Evolutionary conservation across 2,888 invertebrate species (phyloP).

Genomic region (Noctua janthe): DNA sequence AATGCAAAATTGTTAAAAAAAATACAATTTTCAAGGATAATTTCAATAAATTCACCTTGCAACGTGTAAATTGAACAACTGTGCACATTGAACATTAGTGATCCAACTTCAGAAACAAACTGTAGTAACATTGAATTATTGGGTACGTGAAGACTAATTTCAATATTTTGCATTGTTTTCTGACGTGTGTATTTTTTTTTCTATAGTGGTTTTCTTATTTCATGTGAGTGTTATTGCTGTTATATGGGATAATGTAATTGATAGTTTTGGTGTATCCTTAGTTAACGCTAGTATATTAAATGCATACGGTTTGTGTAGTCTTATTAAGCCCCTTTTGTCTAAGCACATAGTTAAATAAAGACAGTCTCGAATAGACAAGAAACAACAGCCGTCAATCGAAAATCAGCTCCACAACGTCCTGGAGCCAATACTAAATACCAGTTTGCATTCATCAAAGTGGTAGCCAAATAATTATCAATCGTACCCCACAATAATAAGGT

Average conservation of each 20-base stretch:
- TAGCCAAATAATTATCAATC: conserved; percentile 41
- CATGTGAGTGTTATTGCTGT: conserved; percentile 1
- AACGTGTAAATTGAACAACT: conserved; percentile 21
- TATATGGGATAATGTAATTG: neutral
- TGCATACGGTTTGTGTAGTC: neutral
- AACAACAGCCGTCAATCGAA: conserved; percentile 50
- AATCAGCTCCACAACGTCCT: conserved; percentile 42
- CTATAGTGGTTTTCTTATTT: conserved; percentile 5
- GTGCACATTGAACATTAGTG: neutral
- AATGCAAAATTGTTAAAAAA: conserved; percentile 16
- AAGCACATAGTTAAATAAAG: conserved; percentile 31
- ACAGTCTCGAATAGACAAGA: conserved; percentile 33
- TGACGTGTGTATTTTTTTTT: conserved; percentile 7
- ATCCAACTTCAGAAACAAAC: conserved; percentile 5
- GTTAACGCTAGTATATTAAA: neutral
- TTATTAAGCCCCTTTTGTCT: conserved; percentile 2
- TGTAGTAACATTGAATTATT: conserved; percentile 11
- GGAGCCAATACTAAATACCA: conserved; percentile 35
- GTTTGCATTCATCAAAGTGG: neutral
- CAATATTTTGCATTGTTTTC: conserved; percentile 27
- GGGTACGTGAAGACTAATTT: neutral
- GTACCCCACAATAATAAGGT: conserved; percentile 42
- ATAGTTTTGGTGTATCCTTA: neutral
- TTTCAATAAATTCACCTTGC: conserved; percentile 1
- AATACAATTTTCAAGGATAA: neutral